These are phyloP conservation scores for Rhinoptilus africanus DNA, from an alignment of 2,113 vertebrate genomes.

Conservation along the genomic window DNA sequence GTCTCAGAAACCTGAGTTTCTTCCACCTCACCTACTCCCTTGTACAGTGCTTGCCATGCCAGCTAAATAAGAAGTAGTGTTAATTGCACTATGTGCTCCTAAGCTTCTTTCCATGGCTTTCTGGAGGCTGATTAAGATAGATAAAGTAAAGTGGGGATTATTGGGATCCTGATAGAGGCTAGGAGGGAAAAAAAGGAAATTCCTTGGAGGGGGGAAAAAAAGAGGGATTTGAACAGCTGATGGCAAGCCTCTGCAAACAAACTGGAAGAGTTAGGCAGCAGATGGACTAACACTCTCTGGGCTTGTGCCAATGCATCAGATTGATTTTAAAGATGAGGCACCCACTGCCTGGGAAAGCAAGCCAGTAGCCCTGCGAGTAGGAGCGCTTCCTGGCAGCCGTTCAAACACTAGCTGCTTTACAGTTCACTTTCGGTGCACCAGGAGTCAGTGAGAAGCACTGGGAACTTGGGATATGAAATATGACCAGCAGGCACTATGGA, in stretches of 20 bases:
- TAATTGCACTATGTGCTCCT: not conserved
- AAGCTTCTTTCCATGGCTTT: conserved; percentile 34
- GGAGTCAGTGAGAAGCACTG: not conserved
- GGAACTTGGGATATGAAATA: conserved; percentile 9
- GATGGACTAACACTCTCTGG: conserved; percentile 58
- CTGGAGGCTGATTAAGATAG: conserved; percentile 30
- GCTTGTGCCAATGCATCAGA: conserved; percentile 55
- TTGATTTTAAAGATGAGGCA: conserved; percentile 62
- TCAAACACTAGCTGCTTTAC: conserved; percentile 37
- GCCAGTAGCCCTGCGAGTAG: conserved; percentile 10
- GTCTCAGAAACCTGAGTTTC: not conserved
- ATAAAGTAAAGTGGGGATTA: conserved; percentile 42
- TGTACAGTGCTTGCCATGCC: not conserved
- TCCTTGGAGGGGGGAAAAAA: not conserved
- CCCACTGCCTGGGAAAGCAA: conserved; percentile 64
- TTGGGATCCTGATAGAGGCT: not conserved
- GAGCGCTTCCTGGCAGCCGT: conserved; percentile 58
- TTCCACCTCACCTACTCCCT: not conserved
- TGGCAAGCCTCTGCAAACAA: conserved; percentile 49
- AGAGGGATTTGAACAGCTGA: conserved; percentile 56
- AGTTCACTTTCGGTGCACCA: not conserved
- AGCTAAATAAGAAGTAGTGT: not conserved
- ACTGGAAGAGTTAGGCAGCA: conserved; percentile 9
- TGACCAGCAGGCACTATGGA: not conserved
- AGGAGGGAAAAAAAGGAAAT: not conserved